phyloP scores from a whole-genome alignment of 2,113 vertebrate species.

The Pelmatolapia mariae region DNA sequence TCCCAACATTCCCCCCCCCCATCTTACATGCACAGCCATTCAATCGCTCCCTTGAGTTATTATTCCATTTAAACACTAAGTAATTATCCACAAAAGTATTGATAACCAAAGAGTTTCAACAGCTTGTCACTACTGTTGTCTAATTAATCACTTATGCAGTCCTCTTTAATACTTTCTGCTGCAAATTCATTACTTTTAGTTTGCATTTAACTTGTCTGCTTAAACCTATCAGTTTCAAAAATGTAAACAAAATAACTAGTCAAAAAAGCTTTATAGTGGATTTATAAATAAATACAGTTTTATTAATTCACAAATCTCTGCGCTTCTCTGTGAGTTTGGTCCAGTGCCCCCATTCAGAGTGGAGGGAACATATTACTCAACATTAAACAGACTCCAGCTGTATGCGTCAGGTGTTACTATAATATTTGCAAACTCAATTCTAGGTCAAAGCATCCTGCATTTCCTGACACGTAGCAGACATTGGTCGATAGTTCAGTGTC shows the following conservation, averaged over 20 bases:
- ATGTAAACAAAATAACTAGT: background rate
- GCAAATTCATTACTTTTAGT: background rate
- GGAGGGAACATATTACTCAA: background rate
- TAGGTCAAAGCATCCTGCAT: background rate
- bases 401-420: background rate
- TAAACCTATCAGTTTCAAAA: background rate
- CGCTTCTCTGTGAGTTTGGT: background rate
- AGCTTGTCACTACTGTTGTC: background rate
- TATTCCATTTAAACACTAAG: background rate
- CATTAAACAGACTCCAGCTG: background rate
- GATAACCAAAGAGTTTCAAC: background rate
- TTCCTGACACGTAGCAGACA: background rate
- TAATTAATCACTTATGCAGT: background rate
- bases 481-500: background rate
- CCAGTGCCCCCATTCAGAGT: background rate
- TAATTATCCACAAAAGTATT: background rate
- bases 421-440: background rate
- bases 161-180: background rate
- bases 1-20: fast-evolving
- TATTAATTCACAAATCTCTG: background rate
- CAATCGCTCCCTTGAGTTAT: background rate
- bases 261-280: background rate
- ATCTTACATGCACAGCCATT: background rate
- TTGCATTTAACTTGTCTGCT: background rate
- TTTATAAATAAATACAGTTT: background rate